Percentiles rank a stretch among this genome's conserved stretches.
These are phyloP conservation scores for Peromyscus eremicus DNA, from an alignment of 2,797 vertebrate species.

Conservation along the genomic window DNA sequence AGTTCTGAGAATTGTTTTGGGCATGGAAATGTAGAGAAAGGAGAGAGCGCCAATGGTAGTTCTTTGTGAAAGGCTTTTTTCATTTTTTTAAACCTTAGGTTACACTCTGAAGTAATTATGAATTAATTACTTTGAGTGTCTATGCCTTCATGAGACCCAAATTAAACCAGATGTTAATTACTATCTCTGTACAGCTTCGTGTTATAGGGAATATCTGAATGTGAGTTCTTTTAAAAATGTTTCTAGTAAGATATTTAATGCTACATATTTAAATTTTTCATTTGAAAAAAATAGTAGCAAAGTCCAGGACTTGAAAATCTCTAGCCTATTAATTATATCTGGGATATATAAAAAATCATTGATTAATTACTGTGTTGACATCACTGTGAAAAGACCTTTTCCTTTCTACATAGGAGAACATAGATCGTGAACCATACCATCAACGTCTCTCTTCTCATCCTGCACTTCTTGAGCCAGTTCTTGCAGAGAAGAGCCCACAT, in stretches of 20 bases:
- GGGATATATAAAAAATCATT: not conserved
- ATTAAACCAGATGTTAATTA: constrained; percentile 3
- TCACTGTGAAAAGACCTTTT: not conserved
- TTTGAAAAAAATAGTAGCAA: constrained; percentile 8
- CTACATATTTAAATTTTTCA: not conserved
- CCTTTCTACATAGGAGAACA: not conserved
- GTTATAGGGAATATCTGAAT: constrained; percentile 29
- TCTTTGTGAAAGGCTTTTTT: not conserved
- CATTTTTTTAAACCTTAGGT: not conserved
- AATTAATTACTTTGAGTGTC: not conserved
- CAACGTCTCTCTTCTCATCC: constrained; percentile 91
- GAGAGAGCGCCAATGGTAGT: not conserved
- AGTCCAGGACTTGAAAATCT: not conserved
- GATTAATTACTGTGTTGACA: not conserved
- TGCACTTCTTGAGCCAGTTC: constrained; percentile 94
- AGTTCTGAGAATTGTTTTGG: not conserved
- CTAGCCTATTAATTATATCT: not conserved
- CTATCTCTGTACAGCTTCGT: not conserved
- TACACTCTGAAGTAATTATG: constrained; percentile 13
- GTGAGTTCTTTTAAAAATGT: constrained; percentile 8
- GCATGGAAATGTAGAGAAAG: not conserved
- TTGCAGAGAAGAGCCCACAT: constrained; percentile 91
- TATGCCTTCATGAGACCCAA: constrained; percentile 3
- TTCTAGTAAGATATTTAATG: not conserved
- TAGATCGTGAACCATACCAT: constrained; percentile 85